Evolutionary conservation across 2,113 vertebrate species (phyloP), one percentile per base, ranked within the genome.

Genomic region (Ceuthmochares aereus): DNA sequence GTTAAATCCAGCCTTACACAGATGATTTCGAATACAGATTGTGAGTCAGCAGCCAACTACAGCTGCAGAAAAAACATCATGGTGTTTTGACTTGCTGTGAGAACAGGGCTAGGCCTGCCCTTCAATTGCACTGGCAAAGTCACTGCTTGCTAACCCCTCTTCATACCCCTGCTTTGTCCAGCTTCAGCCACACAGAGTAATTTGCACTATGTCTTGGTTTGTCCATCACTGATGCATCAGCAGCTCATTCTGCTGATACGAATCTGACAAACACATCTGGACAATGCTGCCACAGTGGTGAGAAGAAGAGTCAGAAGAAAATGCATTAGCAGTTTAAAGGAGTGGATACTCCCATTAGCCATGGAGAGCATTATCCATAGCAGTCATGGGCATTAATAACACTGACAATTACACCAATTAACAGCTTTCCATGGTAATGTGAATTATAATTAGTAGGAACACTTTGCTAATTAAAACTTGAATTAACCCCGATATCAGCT

Each of bases 381-480:
- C 60, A 78, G 85, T 86, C 78, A 88, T 59, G 84, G 72, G 68
- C 87, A 88, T 95, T 89, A 95, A 80, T 92, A 93, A 85, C 49
- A 42, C 43, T 93, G 70, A 69, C 70, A 94, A 83, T 96, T 83
- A 87, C 45, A 89, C 6, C 70, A 92, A 85, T 95, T 95, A 96
- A 64, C 60, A 70, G 45, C 56, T 37, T 94, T 89, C 69, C 67
- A 80, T 73, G 68, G 68, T 83, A 92, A 92, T 89, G 81, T 47
- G 75, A 91, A 83, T 89, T 78, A 87, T 67, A 95, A 93, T 94
- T 92, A 95, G 78, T 37, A 54, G 55, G 59, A 96, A 74, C 52
- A 56, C 60, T 94, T 89, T 70, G 40, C 64, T 95, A 96, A 95
- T 95, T 96, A 93, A 96, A 92, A 74, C 29, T 75, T 89, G 72